A percentile compares a stretch with the other conserved stretches of the same genome.
These are phyloP conservation scores for Potamilus streckersoni DNA, from an alignment of 1,140 invertebrate genomes.

Conservation along the genomic window DNA sequence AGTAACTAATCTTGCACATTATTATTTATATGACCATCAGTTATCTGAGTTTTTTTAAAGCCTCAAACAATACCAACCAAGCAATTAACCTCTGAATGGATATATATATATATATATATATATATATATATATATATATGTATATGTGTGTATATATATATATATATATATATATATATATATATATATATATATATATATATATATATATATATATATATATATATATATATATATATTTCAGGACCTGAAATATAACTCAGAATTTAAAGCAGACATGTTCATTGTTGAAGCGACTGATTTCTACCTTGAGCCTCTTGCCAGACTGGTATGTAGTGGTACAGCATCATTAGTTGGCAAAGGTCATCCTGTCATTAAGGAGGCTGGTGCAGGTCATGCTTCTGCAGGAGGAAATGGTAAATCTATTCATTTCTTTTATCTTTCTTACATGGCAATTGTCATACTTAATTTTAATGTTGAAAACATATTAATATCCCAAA, in stretches of 20 bases:
- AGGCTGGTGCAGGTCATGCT: constrained; percentile 51
- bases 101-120: not conserved
- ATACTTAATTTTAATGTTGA: too few species aligned
- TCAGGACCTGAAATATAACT: constrained; percentile 57
- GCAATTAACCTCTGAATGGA: too few species aligned
- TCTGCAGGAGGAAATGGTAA: constrained; percentile 43
- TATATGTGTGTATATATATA: too few species aligned
- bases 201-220: too few species aligned
- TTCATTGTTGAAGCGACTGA: constrained; percentile 48
- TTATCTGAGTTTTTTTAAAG: too few species aligned
- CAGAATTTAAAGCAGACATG: constrained; percentile 42
- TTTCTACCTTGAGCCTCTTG: constrained; percentile 50
- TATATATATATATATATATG: too few species aligned
- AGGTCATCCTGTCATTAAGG: constrained; percentile 27
- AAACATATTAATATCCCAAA: too few species aligned
- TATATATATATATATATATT: not conserved
- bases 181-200: not conserved
- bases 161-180: too few species aligned
- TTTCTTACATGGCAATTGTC: too few species aligned
- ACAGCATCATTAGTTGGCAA: constrained; percentile 26
- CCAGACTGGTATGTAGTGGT: constrained; percentile 40
- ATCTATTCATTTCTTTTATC: not conserved
- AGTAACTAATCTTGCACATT: too few species aligned
- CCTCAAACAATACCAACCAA: too few species aligned
- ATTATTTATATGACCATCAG: too few species aligned